A percentile compares a stretch with the other conserved stretches of the same genome.
phyloP scores from a whole-genome alignment of 2,888 invertebrate species.

The Plebejus argus region DNA sequence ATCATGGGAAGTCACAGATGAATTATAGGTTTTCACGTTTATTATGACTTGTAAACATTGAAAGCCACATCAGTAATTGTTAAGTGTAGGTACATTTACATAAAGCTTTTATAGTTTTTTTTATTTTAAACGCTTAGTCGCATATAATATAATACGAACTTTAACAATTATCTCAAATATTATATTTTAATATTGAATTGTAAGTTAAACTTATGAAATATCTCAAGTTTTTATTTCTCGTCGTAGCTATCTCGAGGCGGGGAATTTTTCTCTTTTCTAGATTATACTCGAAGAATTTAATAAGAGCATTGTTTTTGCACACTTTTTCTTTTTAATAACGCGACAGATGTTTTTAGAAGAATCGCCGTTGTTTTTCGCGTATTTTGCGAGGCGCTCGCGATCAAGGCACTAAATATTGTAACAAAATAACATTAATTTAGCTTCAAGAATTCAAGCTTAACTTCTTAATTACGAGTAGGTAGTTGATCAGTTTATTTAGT shows the following conservation, averaged over 20 bases:
- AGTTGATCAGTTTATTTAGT: neutral
- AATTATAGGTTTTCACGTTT: too few species aligned
- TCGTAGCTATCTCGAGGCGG: slow-evolving; percentile 59
- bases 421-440: neutral
- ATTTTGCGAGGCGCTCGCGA: neutral
- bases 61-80: too few species aligned
- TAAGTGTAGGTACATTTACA: too few species aligned
- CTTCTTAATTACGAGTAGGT: neutral
- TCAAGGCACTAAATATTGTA: neutral
- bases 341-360: slow-evolving; percentile 37
- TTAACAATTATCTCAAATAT: slow-evolving; percentile 49
- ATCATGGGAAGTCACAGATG: too few species aligned
- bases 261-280: slow-evolving; percentile 65
- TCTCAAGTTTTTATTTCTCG: slow-evolving; percentile 63
- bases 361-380: slow-evolving; percentile 36
- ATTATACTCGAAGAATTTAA: slow-evolving; percentile 74
- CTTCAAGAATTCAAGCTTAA: neutral
- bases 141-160: neutral
- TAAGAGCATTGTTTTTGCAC: slow-evolving; percentile 68
- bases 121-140: neutral
- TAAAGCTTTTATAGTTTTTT: too few species aligned
- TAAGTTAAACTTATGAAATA: slow-evolving; percentile 74
- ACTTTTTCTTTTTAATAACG: slow-evolving; percentile 43
- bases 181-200: slow-evolving; percentile 62
- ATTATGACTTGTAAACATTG: too few species aligned